Evolutionary conservation across 2,797 vertebrate species (phyloP), one percentile per base, ranked within the genome.

Genomic region (Helostoma temminkii): DNA sequence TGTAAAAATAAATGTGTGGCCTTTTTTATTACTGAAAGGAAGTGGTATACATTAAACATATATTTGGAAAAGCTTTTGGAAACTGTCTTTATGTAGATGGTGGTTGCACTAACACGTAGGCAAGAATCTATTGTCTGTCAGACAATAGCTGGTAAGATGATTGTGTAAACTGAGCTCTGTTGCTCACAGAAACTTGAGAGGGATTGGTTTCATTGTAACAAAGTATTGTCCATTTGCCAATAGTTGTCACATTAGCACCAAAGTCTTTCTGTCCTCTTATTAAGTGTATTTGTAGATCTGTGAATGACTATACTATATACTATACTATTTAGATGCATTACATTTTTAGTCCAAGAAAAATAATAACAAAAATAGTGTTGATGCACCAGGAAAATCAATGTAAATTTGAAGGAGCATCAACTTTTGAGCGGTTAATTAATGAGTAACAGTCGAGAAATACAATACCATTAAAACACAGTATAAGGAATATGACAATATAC

Each of bases 121-220:
- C 24, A 12, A 0, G 0, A 43, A 49, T 66, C 18, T 42, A 18
- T 48, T 42, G 47, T 57, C 9, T 66, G 32, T 71, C 12, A 9
- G 24, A 57, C 32, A 8, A 73, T 76, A 70, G 57, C 39, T 19
- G 39, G 68, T 52, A 15, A 16, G 19, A 59, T 30, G 56, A 37
- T 58, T 18, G 56, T 57, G 84, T 79, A 83, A 89, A 42, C 24
- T 22, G 82, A 87, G 62, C 53, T 71, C 68, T 81, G 77, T 82
- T 36, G 48, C 49, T 41, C 45, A 62, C 48, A 80, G 87, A 85
- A 88, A 89, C 81, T 3, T 30, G 55, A 90, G 63, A 22, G 21
- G 82, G 68, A 26, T 76, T 25, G 42, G 50, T 89, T 76, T 84
- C 85, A 58, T 14, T 56, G 43, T 59, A 64, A 61, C 48, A 39